phyloP scores from a whole-genome alignment of 2,797 vertebrate species.

The Halcyon chelicuti region DNA sequence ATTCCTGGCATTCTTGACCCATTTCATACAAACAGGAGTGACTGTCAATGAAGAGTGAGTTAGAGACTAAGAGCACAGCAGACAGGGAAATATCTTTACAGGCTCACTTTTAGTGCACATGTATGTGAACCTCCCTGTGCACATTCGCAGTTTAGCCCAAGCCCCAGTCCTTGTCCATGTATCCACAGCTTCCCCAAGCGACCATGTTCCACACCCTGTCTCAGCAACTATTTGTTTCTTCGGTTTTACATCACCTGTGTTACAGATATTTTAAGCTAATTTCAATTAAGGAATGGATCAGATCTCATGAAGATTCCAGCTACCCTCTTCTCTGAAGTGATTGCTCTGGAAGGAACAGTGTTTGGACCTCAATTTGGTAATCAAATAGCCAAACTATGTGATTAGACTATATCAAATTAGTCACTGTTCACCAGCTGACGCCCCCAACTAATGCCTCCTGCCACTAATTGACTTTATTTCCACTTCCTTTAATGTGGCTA shows the following conservation, averaged over 20 bases:
- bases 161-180: accelerated
- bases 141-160: accelerated
- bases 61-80: background rate
- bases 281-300: slow-evolving; percentile 16
- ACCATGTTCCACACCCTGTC: background rate
- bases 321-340: background rate
- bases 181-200: background rate
- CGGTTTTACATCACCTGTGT: background rate
- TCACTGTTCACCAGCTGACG: slow-evolving; percentile 28
- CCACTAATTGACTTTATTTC: slow-evolving; percentile 59
- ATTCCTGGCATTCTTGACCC: background rate
- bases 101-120: accelerated
- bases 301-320: background rate
- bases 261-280: slow-evolving; percentile 3
- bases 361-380: slow-evolving; percentile 30
- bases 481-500: slow-evolving; percentile 52
- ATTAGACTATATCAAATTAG: slow-evolving; percentile 59
- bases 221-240: background rate
- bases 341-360: background rate
- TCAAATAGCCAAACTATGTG: slow-evolving; percentile 30
- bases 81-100: background rate
- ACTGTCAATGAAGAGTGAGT: background rate
- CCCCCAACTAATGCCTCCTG: slow-evolving; percentile 7
- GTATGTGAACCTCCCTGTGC: accelerated
- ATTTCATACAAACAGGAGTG: background rate